Conservation (phyloP, 2,797 vertebrate species). For the Coluber constrictor region DNA sequence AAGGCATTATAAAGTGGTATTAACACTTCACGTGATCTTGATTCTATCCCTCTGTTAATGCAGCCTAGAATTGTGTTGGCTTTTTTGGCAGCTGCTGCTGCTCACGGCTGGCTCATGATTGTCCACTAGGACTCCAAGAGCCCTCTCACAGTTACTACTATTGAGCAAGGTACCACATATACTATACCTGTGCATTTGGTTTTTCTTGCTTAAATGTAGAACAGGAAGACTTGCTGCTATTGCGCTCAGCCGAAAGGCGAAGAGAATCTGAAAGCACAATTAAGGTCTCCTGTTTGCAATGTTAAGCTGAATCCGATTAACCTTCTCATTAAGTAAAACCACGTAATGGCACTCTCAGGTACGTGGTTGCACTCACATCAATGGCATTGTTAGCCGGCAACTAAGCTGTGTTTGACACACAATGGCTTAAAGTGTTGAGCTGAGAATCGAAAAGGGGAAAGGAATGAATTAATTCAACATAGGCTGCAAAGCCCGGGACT, state of each 20-base stretch:
- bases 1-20: neutral
- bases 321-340: conserved; percentile 19
- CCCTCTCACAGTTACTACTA: neutral
- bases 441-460: neutral
- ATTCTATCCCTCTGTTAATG: neutral
- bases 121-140: neutral
- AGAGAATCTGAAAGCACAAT: neutral
- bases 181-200: neutral
- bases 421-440: neutral
- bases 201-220: neutral
- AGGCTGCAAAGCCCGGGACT: neutral
- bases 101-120: neutral
- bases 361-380: neutral
- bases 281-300: conserved; percentile 2
- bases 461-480: neutral
- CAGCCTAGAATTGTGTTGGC: neutral
- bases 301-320: conserved; percentile 12
- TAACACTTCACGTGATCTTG: neutral
- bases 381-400: neutral
- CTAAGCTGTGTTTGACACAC: neutral
- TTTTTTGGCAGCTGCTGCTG: neutral
- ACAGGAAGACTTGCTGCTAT: neutral
- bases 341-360: neutral
- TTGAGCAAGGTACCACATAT: neutral
- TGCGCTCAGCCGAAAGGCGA: neutral